These are phyloP conservation scores for Sturnus vulgaris DNA, from an alignment of 2,113 vertebrate species.

Conservation along the genomic window DNA sequence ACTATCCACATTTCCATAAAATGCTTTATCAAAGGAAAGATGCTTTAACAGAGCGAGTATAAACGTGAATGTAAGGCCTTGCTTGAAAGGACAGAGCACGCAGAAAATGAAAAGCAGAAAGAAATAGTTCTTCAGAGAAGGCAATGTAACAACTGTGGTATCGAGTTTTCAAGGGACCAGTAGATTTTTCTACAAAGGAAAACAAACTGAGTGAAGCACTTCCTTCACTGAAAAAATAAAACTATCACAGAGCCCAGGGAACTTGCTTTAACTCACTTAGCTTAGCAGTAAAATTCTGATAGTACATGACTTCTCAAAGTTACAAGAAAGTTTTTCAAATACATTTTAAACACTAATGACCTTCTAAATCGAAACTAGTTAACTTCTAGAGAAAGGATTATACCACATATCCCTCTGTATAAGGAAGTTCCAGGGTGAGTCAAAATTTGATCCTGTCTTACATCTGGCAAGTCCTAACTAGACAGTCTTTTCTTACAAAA, in stretches of 20 bases:
- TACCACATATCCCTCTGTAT: background rate
- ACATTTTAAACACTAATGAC: background rate
- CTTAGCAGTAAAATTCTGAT: background rate
- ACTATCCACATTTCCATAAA: background rate
- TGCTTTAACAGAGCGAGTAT: background rate
- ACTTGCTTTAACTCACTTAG: background rate
- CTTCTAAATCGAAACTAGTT: background rate
- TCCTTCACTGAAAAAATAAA: background rate
- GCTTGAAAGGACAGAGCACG: background rate
- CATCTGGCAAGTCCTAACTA: background rate
- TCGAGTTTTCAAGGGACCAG: background rate
- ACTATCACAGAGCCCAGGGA: background rate
- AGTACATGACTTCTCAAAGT: background rate
- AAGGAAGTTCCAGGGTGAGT: background rate
- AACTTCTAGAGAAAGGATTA: background rate
- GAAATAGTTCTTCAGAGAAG: background rate
- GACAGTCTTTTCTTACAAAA: background rate
- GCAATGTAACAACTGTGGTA: background rate
- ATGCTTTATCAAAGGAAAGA: background rate
- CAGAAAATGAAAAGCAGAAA: background rate
- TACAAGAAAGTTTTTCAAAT: background rate
- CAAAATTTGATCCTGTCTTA: background rate
- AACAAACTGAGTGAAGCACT: fast-evolving
- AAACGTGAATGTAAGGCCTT: background rate
- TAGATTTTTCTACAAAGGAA: background rate